Evolutionary conservation across 92 coral and sea anemone species (phyloP), one percentile per base, ranked within the genome.

Genomic region (Zoanthus solanderi): DNA sequence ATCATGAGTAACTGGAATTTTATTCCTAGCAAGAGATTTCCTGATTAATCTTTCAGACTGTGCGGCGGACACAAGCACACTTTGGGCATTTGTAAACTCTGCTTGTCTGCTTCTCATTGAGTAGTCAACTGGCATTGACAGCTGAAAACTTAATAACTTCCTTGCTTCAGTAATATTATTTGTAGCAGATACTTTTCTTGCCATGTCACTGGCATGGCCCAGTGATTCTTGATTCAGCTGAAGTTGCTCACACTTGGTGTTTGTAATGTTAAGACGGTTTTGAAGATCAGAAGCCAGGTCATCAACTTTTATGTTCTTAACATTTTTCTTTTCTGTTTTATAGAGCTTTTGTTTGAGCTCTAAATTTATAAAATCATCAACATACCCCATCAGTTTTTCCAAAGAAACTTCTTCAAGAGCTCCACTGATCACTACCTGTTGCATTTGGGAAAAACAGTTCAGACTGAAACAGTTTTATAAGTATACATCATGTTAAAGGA

Each of bases 381-480:
- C 95, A 17, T 83, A 85, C 9, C 99, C 99, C 98, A 97, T 95
- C 17, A 97, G 87, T 45, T 92, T 94, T 83, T 95, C 98, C 57
- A 93, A 79, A 30, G 98, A 89, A 7, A 97, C 97, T 83, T 97
- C 99, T 61, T 97, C 98, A 42, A 83, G 78, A 28, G 97, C 83
- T 18, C 91, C 96, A 92, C 92, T 91, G 84, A 91, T 94, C 17
- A 97, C 96, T 13, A 97, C 94, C 99, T 97, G 30, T 57, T 44
- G 13, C 18, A 45, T 83, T 67, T 18, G 44, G 32, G 9, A 69
- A 85, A 37, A 28, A 52, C n/a, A 5, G 15, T 29, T 18, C 37
- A 67, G 37, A 30, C 4, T 67, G 11, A 23, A 46, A 46, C 58
- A 76, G 23, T 17, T 13, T 18, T 12, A 30, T 46, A 7, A 46